Base-by-base conservation (phyloP, 2,888 invertebrate genomes). In the Halocaridina rubra region DNA sequence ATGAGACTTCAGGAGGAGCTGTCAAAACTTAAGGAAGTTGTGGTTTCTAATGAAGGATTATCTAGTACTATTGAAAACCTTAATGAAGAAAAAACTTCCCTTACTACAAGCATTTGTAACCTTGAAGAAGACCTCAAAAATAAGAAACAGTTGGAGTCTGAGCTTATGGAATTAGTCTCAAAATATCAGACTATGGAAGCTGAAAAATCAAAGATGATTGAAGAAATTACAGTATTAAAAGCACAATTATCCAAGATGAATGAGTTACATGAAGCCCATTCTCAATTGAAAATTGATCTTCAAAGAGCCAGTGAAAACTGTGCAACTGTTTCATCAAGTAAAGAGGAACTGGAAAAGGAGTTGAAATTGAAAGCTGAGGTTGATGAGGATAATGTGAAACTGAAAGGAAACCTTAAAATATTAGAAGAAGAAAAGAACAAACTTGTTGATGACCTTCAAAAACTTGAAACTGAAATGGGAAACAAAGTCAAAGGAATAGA, bases 181-280 rank as follows among this genome's bases (percentile, higher is more conserved):
- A 53, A 53, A 53, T 1, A n/a, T 53, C 53, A 75, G 74, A 75
- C 64, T 32, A 57, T 67, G 13, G 85, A 85, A 27, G 79, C 79
- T 19, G 84, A 84, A 53, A 74, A 69, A 33, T 53, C 24, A 16
- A 64, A 72, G n/a, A n/a, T 84, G 75, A 64, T 57, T 13, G 80
- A 74, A 22, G 80, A 80, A 24, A 64, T 79, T 29, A 39, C 79
- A 29, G 67, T 64, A 10, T 64, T 84, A 13, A 79, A 80, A 46
- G 27, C 19, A 16, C 79, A 84, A 19, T 75, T 80, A 13, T 79
- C 74, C 8, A 84, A 84, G 64, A 80, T 81, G 78, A 75, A 57
- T 0, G 53, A 74, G 13, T 75, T 77, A 22, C 72, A 78, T 46
- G 81, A 85, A 53, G 57, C 53, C n/a, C 71, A 85, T 24, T n/a